phyloP scores from a whole-genome alignment of 2,113 vertebrate species.

The Eptesicus fuscus region DNA sequence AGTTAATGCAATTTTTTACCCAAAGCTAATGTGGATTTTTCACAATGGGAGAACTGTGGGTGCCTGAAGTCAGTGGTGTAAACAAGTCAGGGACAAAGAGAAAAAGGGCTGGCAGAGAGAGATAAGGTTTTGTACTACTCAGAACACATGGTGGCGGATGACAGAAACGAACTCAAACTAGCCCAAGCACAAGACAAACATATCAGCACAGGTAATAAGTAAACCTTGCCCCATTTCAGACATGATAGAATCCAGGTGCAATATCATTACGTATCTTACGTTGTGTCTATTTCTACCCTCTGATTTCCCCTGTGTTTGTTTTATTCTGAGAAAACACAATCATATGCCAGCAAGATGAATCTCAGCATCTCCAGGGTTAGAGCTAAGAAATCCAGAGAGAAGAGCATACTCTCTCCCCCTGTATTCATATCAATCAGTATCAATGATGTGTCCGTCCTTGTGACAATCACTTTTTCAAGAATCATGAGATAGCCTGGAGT shows the following conservation, averaged over 20 bases:
- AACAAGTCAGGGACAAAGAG: background rate
- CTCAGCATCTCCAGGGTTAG: background rate
- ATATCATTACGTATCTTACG: background rate
- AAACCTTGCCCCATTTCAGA: background rate
- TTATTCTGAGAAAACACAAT: background rate
- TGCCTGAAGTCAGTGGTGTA: background rate
- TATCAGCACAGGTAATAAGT: background rate
- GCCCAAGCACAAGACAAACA: background rate
- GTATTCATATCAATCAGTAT: background rate
- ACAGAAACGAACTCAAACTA: background rate
- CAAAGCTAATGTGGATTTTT: background rate
- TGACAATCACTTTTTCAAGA: background rate
- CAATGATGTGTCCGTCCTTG: background rate
- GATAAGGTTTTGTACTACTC: background rate
- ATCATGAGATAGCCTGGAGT: background rate
- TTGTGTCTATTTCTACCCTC: background rate
- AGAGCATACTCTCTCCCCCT: background rate
- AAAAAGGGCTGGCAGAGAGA: background rate
- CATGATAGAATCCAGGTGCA: background rate
- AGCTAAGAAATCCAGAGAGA: background rate
- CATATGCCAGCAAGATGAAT: background rate
- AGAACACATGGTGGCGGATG: background rate
- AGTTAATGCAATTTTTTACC: background rate
- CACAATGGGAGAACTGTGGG: background rate
- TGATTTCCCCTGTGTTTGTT: background rate